Percentiles rank a stretch among this genome's conserved stretches.
phyloP scores from a whole-genome alignment of 2,888 invertebrate species.

The Chymomyza procnemis region DNA sequence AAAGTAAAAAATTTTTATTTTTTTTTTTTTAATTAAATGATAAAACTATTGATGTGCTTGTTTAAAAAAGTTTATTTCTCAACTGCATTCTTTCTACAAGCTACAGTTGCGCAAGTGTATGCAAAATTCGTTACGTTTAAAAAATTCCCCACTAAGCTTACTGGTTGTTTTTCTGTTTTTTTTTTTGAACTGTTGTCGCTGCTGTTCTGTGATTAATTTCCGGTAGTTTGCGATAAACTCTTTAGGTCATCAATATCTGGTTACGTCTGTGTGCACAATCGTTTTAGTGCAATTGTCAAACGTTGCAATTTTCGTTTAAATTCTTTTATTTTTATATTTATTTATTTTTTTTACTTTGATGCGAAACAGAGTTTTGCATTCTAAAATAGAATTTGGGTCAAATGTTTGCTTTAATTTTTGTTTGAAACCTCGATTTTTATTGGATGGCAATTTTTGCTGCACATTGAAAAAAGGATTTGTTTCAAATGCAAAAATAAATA shows the following conservation, averaged over 20 bases:
- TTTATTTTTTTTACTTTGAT: not conserved
- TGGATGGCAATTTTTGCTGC: not conserved
- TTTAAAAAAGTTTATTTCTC: no score
- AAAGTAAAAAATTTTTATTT: no score
- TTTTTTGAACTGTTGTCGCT: constrained; percentile 16
- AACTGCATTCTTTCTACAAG: no score
- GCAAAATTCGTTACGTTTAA: not conserved
- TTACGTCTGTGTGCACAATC: constrained; percentile 30
- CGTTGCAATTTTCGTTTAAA: not conserved
- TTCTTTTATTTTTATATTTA: not conserved
- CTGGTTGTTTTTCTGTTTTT: constrained; percentile 19
- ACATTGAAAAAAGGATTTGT: not conserved
- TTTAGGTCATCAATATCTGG: constrained; percentile 59
- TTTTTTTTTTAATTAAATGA: no score
- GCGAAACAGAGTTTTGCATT: constrained; percentile 34
- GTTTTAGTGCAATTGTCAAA: not conserved
- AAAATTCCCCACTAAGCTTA: not conserved
- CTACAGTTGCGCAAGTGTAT: no score
- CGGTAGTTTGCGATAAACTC: constrained; percentile 57
- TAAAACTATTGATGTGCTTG: no score
- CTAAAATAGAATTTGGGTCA: constrained; percentile 56
- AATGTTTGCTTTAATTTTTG: not conserved
- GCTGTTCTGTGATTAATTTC: constrained; percentile 50
- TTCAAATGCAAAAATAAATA: not conserved
- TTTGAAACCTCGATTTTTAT: not conserved